phyloP scores from a whole-genome alignment of 2,113 vertebrate species.

The Plotosus lineatus region DNA sequence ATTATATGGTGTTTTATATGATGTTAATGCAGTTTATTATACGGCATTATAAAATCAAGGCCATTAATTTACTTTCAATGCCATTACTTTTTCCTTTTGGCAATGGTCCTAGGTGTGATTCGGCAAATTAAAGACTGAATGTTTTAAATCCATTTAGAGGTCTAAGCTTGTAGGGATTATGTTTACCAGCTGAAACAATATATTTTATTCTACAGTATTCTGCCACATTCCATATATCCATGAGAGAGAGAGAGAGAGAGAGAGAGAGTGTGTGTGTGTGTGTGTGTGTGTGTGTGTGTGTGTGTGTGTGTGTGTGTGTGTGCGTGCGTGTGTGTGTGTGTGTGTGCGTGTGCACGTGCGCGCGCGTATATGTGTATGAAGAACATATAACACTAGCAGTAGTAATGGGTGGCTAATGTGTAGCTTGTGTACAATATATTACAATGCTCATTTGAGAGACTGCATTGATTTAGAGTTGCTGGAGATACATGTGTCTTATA shows the following conservation, averaged over 20 bases:
- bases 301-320: neutral
- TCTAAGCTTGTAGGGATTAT: neutral
- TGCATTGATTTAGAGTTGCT: conserved; percentile 38
- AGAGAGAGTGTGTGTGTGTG: neutral
- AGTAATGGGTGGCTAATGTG: conserved; percentile 38
- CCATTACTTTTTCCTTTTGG: too few species aligned
- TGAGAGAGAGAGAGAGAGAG: too few species aligned
- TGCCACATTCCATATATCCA: too few species aligned
- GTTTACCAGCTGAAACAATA: neutral
- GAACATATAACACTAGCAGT: conserved; percentile 11
- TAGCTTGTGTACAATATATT: conserved; percentile 26
- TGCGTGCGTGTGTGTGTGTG: neutral
- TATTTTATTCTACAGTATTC: too few species aligned
- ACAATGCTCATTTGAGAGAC: conserved; percentile 28
- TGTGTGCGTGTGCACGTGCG: conserved; percentile 11
- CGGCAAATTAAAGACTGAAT: too few species aligned
- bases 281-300: neutral
- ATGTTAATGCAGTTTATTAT: too few species aligned
- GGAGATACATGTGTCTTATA: conserved; percentile 43
- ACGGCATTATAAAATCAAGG: too few species aligned
- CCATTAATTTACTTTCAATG: too few species aligned
- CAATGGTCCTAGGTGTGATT: too few species aligned
- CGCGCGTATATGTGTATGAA: too few species aligned
- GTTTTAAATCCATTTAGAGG: neutral
- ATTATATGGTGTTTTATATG: too few species aligned